A percentile compares a stretch with the other conserved stretches of the same genome.
Evolutionary conservation across 2,888 invertebrate species (phyloP).

Genomic region (Drosophila subsilvestris): DNA sequence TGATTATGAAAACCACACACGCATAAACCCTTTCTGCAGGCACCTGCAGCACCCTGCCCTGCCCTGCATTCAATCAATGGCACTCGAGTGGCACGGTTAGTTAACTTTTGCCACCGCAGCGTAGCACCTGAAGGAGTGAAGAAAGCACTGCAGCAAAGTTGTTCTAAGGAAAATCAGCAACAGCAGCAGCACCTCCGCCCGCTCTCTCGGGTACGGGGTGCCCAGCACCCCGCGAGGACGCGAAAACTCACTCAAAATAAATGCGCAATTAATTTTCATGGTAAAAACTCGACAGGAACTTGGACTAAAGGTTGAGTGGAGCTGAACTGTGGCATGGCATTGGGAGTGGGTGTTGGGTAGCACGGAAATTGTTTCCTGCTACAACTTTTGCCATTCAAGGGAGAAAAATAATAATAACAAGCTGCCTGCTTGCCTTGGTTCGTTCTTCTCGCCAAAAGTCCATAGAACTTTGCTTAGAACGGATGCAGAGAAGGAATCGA

Average conservation of each 20-base stretch:
- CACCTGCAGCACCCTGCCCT: constrained; percentile 14
- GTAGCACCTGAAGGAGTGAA: neutral
- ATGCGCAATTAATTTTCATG: constrained; percentile 77
- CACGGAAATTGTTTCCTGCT: constrained; percentile 56
- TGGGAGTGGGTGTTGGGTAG: constrained; percentile 13
- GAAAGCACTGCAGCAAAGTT: constrained; percentile 28
- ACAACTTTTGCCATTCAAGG: constrained; percentile 62
- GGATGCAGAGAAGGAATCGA: constrained; percentile 14
- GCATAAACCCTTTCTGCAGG: constrained; percentile 13
- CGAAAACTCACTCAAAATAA: constrained; percentile 71
- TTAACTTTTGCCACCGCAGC: constrained; percentile 32
- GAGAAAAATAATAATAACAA: constrained; percentile 51
- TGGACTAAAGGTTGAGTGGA: constrained; percentile 35
- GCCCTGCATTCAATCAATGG: constrained; percentile 20
- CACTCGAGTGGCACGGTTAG: constrained; percentile 37
- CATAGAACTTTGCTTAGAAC: constrained; percentile 43
- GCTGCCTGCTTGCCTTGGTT: constrained; percentile 10
- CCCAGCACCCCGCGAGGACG: constrained; percentile 40
- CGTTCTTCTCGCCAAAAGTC: constrained; percentile 28
- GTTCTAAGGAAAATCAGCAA: constrained; percentile 10
- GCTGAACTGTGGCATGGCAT: neutral
- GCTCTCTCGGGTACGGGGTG: neutral
- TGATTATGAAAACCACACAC: constrained; percentile 8
- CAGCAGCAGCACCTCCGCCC: neutral
- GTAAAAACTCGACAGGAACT: constrained; percentile 59